These are phyloP conservation scores for Drosophila watanabei DNA, from an alignment of 1,140 invertebrate genomes.

Conservation along the genomic window DNA sequence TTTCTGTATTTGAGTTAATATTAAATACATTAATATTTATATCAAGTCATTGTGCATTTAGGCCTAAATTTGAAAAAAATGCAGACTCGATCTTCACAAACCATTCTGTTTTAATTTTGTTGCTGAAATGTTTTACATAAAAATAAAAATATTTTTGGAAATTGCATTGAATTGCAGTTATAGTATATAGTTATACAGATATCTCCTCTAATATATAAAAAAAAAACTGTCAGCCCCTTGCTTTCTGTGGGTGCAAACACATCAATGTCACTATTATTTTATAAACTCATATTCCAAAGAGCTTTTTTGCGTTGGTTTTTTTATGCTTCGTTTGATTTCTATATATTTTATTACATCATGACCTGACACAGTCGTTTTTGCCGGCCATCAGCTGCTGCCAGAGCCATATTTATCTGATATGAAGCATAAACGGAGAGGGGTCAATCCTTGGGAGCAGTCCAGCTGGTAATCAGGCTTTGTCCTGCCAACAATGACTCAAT, in stretches of 20 bases:
- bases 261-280: slow-evolving; percentile 34
- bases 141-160: too few relatives aligned
- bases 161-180: too few relatives aligned
- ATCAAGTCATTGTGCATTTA: too few relatives aligned
- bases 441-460: slow-evolving; percentile 1
- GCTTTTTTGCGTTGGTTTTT: slow-evolving; percentile 12
- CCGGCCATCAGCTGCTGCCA: slow-evolving; percentile 27
- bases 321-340: slow-evolving; percentile 20
- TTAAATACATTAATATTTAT: too few relatives aligned
- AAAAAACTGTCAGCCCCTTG: not conserved
- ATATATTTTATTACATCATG: slow-evolving; percentile 42
- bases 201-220: too few relatives aligned
- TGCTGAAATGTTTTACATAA: too few relatives aligned
- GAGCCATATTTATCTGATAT: slow-evolving; percentile 37
- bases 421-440: slow-evolving; percentile 15
- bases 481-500: slow-evolving; percentile 50
- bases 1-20: too few relatives aligned
- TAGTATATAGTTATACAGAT: not conserved
- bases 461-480: slow-evolving; percentile 48
- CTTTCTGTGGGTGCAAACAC: slow-evolving; percentile 3
- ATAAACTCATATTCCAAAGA: slow-evolving; percentile 15
- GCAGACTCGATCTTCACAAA: too few relatives aligned
- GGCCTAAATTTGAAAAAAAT: too few relatives aligned
- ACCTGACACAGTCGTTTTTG: slow-evolving; percentile 28
- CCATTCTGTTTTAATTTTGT: too few relatives aligned